Evolutionary conservation across 2,888 invertebrate genomes (phyloP).

Genomic region (Luffia ferchaultella): DNA sequence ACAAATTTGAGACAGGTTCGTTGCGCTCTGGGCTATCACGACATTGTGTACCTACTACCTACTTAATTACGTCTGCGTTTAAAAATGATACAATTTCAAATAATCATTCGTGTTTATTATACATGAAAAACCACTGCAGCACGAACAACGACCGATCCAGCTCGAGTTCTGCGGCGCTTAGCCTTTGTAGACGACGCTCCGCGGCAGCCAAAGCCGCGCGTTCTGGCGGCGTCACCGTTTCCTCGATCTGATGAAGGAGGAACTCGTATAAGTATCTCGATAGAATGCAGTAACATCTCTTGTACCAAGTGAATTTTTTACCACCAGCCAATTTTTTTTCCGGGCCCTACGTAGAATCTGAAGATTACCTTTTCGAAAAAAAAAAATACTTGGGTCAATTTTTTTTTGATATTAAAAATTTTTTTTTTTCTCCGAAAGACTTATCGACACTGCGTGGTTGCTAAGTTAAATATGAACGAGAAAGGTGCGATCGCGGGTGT

Average conservation of each 20-base stretch:
- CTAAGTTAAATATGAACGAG: no score
- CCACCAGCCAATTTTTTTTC: neutral
- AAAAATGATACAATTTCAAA: no score
- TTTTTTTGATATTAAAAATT: no score
- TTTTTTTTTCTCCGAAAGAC: no score
- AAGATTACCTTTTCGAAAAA: neutral
- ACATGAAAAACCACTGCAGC: constrained; percentile 76
- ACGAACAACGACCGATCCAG: constrained; percentile 85
- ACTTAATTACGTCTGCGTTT: no score
- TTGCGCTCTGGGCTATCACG: no score
- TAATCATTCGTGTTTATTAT: constrained; percentile 13
- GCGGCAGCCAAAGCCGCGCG: constrained; percentile 77
- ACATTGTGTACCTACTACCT: no score
- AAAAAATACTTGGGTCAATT: neutral
- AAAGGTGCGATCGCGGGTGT: no score
- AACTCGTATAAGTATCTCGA: neutral
- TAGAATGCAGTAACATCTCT: constrained; percentile 21
- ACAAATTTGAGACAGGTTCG: no score
- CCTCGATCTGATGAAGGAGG: constrained; percentile 70
- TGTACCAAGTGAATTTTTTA: constrained; percentile 5
- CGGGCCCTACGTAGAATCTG: neutral
- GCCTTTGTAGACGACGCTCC: constrained; percentile 76
- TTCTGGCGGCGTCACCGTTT: constrained; percentile 89
- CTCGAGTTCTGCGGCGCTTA: constrained; percentile 80
- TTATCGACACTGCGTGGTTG: no score